These are phyloP conservation scores for Cochlearius cochlearius DNA, from an alignment of 2,113 vertebrate genomes.

Conservation along the genomic window DNA sequence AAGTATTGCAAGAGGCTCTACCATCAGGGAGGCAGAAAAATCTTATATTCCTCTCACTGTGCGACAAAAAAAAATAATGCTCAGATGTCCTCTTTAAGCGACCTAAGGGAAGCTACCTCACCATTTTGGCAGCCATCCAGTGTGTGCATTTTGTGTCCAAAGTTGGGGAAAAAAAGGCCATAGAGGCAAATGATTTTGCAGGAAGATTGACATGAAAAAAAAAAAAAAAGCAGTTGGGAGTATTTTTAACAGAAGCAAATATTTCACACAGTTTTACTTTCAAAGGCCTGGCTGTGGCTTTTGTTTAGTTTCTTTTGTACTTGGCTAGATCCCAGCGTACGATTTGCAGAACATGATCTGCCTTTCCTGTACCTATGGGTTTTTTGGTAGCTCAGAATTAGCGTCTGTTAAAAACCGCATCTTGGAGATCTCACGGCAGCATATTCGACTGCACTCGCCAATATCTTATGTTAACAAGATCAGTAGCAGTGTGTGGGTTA, in stretches of 20 bases:
- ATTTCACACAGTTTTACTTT: slow-evolving; percentile 41
- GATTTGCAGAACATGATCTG: slow-evolving; percentile 20
- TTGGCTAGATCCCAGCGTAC: not conserved
- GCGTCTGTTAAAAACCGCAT: not conserved
- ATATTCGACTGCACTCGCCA: not conserved
- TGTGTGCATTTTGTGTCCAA: not conserved
- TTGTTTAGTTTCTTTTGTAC: slow-evolving; percentile 43
- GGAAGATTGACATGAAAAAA: not conserved
- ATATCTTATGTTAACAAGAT: not conserved
- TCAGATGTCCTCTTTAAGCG: not conserved
- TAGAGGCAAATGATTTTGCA: not conserved
- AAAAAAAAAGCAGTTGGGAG: not conserved
- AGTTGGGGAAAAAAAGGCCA: not conserved
- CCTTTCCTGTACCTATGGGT: not conserved
- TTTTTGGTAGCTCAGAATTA: not conserved
- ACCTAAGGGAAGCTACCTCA: not conserved
- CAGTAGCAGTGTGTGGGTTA: not conserved
- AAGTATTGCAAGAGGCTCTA: not conserved
- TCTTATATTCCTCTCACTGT: not conserved
- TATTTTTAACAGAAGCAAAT: slow-evolving; percentile 37
- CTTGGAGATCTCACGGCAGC: not conserved
- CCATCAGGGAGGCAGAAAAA: not conserved
- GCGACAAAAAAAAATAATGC: not conserved
- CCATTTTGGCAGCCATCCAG: not conserved
- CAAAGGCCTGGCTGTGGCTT: slow-evolving; percentile 9